Conservation (phyloP, 2,888 invertebrate genomes). For the Agrochola lota region DNA sequence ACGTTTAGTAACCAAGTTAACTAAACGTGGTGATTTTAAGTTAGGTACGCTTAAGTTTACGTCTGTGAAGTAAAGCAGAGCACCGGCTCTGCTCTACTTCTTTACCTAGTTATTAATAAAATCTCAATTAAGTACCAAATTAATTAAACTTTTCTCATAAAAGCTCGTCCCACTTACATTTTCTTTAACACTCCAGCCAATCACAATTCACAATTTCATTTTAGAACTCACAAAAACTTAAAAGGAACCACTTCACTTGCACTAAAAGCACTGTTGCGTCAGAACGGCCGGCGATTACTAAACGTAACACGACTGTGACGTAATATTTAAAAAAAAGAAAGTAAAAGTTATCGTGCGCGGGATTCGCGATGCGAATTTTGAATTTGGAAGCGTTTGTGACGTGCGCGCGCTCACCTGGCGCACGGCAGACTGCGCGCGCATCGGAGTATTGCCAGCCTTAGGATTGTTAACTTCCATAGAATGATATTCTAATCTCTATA, state of each 20-base stretch:
- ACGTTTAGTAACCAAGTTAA: neutral
- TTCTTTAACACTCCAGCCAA: slow-evolving; percentile 32
- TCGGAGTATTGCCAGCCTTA: slow-evolving; percentile 66
- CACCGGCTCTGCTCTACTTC: too few species aligned
- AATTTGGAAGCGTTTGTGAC: slow-evolving; percentile 69
- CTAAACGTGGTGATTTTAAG: slow-evolving; percentile 21
- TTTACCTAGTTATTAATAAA: slow-evolving; percentile 8
- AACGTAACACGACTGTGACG: slow-evolving; percentile 69
- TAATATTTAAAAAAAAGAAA: slow-evolving; percentile 74
- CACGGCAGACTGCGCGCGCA: slow-evolving; percentile 78
- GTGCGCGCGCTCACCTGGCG: slow-evolving; percentile 82
- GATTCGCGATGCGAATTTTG: slow-evolving; percentile 68
- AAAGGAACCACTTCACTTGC: slow-evolving; percentile 61
- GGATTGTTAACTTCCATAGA: slow-evolving; percentile 22
- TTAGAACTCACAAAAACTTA: slow-evolving; percentile 54
- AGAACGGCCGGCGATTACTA: slow-evolving; percentile 66
- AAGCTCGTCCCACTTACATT: slow-evolving; percentile 54
- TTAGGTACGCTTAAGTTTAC: neutral
- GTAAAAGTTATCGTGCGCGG: slow-evolving; percentile 76
- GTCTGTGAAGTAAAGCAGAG: slow-evolving; percentile 14
- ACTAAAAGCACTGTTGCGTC: slow-evolving; percentile 64
- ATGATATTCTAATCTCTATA: slow-evolving; percentile 38
- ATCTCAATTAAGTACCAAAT: neutral
- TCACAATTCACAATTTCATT: slow-evolving; percentile 68
- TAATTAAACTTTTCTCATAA: neutral